Evolutionary conservation across 1,140 invertebrate species (phyloP).

Genomic region (Drosophila rufa): DNA sequence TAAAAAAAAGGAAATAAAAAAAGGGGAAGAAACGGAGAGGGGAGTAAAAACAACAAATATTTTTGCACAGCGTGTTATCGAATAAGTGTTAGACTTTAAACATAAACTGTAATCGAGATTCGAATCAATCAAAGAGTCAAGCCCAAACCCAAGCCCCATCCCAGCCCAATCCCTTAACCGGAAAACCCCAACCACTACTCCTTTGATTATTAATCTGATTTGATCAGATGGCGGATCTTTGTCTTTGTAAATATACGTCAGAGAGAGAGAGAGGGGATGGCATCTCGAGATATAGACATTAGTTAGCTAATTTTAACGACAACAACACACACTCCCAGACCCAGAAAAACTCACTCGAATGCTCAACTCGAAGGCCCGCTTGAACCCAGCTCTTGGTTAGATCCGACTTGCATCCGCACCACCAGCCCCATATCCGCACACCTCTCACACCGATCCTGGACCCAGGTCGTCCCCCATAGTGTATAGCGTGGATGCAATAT

Average conservation of each 20-base stretch:
- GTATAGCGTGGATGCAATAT: constrained; percentile 65
- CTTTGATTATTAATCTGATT: constrained; percentile 20
- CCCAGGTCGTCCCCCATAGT: constrained; percentile 38
- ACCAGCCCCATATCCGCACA: not conserved
- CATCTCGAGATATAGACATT: constrained; percentile 49
- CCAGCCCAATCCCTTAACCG: not conserved
- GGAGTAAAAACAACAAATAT: constrained; percentile 54
- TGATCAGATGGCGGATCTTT: constrained; percentile 41
- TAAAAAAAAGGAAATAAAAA: constrained; percentile 17
- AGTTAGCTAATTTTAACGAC: constrained; percentile 71
- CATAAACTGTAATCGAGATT: constrained; percentile 62
- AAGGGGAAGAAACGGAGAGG: constrained; percentile 12
- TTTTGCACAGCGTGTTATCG: constrained; percentile 80
- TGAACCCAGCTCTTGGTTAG: constrained; percentile 8
- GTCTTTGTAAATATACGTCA: constrained; percentile 57
- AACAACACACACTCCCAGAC: constrained; percentile 20
- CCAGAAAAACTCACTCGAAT: constrained; percentile 11
- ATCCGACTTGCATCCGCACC: constrained; percentile 12
- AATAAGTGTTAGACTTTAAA: constrained; percentile 76
- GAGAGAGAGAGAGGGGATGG: constrained; percentile 16
- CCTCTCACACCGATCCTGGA: constrained; percentile 22
- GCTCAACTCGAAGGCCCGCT: constrained; percentile 17
- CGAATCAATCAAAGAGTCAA: constrained; percentile 41
- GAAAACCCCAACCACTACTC: not conserved
- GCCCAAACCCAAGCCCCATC: constrained; percentile 4